A percentile compares a stretch with the other conserved stretches of the same genome.
phyloP scores from a whole-genome alignment of 2,113 vertebrate genomes.

The Taurulus bubalis region DNA sequence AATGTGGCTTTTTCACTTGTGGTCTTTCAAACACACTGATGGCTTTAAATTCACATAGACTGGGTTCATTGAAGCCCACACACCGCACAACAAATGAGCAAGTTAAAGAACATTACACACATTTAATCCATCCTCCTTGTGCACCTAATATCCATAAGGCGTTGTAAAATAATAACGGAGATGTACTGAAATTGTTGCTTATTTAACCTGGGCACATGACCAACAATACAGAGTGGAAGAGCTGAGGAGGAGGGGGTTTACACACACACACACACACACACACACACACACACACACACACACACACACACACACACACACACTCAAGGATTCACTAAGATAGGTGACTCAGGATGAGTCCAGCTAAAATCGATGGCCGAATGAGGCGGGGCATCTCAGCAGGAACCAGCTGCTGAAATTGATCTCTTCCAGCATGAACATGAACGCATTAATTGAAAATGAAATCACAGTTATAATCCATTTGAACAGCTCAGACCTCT shows the following conservation, averaged over 20 bases:
- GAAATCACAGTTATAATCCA: neutral
- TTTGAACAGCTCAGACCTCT: neutral
- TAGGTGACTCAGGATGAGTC: conserved; percentile 21
- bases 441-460: neutral
- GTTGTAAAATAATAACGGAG: neutral
- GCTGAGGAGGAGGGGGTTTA: neutral
- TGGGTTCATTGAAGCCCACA: neutral
- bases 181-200: conserved; percentile 7
- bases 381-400: neutral
- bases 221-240: neutral
- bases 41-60: conserved; percentile 19
- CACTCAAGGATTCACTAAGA: neutral
- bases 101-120: conserved; percentile 14
- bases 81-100: conserved; percentile 11
- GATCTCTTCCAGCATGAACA: conserved; percentile 4
- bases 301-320: neutral
- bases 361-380: neutral
- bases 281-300: neutral
- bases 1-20: neutral
- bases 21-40: conserved; percentile 37
- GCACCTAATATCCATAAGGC: conserved; percentile 5
- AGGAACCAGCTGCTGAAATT: neutral
- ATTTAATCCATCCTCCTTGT: conserved; percentile 20
- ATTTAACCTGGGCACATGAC: conserved; percentile 5
- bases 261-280: neutral